Conservation (phyloP, 2,113 vertebrate genomes). For the Gobius niger region DNA sequence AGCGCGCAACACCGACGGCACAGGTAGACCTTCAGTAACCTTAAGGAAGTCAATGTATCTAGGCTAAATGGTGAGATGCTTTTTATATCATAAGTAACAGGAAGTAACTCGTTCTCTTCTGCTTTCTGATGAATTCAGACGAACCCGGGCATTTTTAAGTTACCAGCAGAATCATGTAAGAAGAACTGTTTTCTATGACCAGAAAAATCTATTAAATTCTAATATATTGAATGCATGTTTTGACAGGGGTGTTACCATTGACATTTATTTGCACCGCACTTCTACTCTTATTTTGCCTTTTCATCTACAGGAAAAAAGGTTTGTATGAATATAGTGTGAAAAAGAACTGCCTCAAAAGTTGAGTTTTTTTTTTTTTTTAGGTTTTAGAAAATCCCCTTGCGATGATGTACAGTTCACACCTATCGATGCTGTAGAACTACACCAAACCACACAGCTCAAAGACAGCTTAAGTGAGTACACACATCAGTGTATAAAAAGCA, state of each 20-base stretch:
- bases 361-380: neutral
- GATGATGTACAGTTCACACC: conserved; percentile 1
- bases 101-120: neutral
- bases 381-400: neutral
- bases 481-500: neutral
- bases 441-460: neutral
- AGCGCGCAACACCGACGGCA: no score
- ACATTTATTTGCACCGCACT: neutral
- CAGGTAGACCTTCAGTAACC: no score
- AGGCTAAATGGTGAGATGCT: no score
- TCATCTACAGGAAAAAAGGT: conserved; percentile 42
- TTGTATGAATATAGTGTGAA: neutral
- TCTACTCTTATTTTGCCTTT: neutral
- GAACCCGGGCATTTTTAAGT: neutral
- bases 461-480: conserved; percentile 51
- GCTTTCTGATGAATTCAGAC: no score
- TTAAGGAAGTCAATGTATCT: no score
- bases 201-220: neutral
- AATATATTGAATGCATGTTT: neutral
- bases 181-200: neutral
- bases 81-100: no score
- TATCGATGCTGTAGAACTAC: neutral
- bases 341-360: neutral
- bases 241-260: conserved; percentile 30
- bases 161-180: neutral